These are phyloP conservation scores for Amyelois transitella DNA, from an alignment of 1,140 invertebrate species.

Conservation along the genomic window DNA sequence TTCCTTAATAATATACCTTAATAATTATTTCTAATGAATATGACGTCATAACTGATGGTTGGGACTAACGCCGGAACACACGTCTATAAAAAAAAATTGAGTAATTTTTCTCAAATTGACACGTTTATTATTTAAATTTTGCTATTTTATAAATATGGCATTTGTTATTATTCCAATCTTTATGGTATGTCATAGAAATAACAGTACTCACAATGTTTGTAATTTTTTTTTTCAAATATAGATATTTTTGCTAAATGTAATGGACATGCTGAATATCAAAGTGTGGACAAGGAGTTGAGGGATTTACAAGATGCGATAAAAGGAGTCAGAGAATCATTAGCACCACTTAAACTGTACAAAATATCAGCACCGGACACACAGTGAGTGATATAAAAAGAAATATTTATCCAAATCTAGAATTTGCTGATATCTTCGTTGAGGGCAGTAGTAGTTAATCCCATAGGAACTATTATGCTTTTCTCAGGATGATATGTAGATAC, in stretches of 20 bases:
- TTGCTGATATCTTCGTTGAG: too few species aligned
- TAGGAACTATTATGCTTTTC: too few species aligned
- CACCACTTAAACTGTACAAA: slow-evolving; percentile 77
- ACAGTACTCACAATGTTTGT: neutral
- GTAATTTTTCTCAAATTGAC: too few species aligned
- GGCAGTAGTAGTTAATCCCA: too few species aligned
- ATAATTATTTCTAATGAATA: too few species aligned
- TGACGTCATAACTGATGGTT: too few species aligned
- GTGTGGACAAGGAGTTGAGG: slow-evolving; percentile 76
- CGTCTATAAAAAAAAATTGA: too few species aligned
- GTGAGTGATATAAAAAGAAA: slow-evolving; percentile 57
- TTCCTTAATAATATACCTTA: too few species aligned
- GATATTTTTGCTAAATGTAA: slow-evolving; percentile 70
- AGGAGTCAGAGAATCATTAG: slow-evolving; percentile 74
- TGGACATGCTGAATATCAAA: slow-evolving; percentile 76
- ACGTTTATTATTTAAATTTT: neutral
- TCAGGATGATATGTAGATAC: too few species aligned
- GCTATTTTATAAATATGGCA: neutral
- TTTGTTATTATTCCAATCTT: neutral
- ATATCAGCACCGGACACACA: slow-evolving; percentile 77
- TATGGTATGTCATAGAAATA: neutral
- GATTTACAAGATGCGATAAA: slow-evolving; percentile 78
- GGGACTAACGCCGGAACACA: too few species aligned
- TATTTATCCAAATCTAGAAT: too few species aligned
- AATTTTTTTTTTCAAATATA: slow-evolving; percentile 18